Evolutionary conservation across 2,113 vertebrate genomes (phyloP), one percentile per base, ranked within the genome.

Genomic region (Platycercus adscitus): DNA sequence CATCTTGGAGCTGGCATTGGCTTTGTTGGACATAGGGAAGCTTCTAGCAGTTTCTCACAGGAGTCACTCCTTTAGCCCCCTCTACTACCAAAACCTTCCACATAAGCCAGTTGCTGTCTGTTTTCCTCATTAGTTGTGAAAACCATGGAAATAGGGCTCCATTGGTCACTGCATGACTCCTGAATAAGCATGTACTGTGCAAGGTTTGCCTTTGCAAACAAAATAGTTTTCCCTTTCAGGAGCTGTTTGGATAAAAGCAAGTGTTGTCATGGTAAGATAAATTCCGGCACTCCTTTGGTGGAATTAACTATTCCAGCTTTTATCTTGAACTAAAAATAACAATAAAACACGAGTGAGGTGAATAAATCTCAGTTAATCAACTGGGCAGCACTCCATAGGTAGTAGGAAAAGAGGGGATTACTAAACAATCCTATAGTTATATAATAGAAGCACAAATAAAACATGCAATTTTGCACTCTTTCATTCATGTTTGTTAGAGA

Each of bases 241-340:
- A 91, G 33, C 66, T 89, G 35, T 55, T 86, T 73, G 44, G 43
- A 82, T 88, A 86, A 89, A 88, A 64, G 55, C 3, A 2, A 49
- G 25, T 75, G 44, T 82, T 86, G 89, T 89, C 88, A 93, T 41
- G 81, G 71, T 83, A 83, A 83, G 71, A 86, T 75, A 68, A 70
- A 82, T 95, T 76, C 63, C 84, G 84, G 49, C 65, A 77, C 3
- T 66, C n/a, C 29, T 91, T 73, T 58, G 47, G 41, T 91, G 58
- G 44, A 80, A 76, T 89, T 71, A 83, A 86, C 35, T 61, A 81
- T 77, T 91, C n/a, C 49, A 73, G 44, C 53, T 93, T 92, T 88
- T 68, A 70, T 58, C 88, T 46, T 69, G 63, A 83, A 55, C 46
- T 63, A 73, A 93, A 94, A 93, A 71, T 63, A 70, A 58, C 31